A percentile compares a stretch with the other conserved stretches of the same genome.
phyloP scores from a whole-genome alignment of 2,113 vertebrate genomes.

The Phrynosoma platyrhinos region DNA sequence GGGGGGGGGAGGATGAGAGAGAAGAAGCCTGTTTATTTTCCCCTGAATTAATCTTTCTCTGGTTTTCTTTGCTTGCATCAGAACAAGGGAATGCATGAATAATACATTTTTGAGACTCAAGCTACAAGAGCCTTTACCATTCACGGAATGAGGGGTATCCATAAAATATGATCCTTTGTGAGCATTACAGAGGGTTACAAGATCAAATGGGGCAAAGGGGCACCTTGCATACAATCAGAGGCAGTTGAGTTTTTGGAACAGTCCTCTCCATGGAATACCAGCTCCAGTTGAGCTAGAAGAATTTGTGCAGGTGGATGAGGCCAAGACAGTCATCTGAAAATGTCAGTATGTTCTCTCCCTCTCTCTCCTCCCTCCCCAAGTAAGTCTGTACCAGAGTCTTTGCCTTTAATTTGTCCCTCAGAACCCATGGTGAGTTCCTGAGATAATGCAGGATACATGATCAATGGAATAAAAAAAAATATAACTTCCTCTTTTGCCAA shows the following conservation, averaged over 20 bases:
- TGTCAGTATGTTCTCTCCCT: not conserved
- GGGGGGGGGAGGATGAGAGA: not conserved
- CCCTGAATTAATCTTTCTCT: slow-evolving; percentile 71
- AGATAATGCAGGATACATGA: not conserved
- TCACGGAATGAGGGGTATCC: not conserved
- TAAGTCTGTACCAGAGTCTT: too few relatives aligned
- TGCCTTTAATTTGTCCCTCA: not conserved
- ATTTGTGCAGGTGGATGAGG: not conserved
- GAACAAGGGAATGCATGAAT: slow-evolving; percentile 67
- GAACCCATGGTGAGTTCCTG: too few relatives aligned
- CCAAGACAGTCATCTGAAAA: not conserved
- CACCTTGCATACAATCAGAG: accelerated
- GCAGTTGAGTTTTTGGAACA: not conserved
- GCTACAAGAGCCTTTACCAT: slow-evolving; percentile 18
- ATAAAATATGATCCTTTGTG: not conserved
- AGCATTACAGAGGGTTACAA: slow-evolving; percentile 3
- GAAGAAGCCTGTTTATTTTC: slow-evolving; percentile 42
- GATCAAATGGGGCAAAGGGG: not conserved
- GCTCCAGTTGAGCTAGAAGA: not conserved
- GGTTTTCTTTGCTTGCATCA: slow-evolving; percentile 66
- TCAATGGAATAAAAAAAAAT: not conserved
- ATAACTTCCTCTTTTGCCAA: too few relatives aligned
- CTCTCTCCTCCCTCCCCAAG: not conserved
- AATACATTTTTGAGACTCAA: slow-evolving; percentile 56
- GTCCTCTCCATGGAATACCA: not conserved